phyloP scores from a whole-genome alignment of 1,140 invertebrate genomes.

The Bombus ignitus region DNA sequence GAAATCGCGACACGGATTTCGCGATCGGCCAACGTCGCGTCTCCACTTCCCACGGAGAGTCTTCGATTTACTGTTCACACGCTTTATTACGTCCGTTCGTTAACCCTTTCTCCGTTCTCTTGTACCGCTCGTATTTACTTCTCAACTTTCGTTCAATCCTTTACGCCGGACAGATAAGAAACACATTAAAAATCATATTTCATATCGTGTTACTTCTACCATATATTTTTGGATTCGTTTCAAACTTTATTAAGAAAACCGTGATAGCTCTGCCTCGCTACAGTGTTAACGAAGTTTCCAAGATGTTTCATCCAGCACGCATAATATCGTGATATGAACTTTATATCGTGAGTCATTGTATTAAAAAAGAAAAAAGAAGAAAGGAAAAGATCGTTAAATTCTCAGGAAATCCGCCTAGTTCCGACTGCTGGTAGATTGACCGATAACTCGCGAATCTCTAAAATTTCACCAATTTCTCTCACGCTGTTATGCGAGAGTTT shows the following conservation, averaged over 20 bases:
- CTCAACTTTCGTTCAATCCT: background rate
- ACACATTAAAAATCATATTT: too few relatives aligned
- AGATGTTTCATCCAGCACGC: background rate
- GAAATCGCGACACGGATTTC: slow-evolving; percentile 47
- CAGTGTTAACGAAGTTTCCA: background rate
- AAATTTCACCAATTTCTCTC: slow-evolving; percentile 38
- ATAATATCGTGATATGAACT: background rate
- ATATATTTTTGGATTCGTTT: too few relatives aligned
- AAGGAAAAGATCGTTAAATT: background rate
- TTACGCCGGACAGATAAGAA: too few relatives aligned
- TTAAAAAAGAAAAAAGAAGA: background rate
- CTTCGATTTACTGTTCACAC: slow-evolving; percentile 14
- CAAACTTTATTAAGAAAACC: too few relatives aligned
- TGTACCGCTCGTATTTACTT: background rate
- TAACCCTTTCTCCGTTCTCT: slow-evolving; percentile 2
- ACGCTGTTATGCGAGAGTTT: slow-evolving; percentile 54
- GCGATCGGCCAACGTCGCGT: slow-evolving; percentile 17
- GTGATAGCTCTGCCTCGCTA: too few relatives aligned
- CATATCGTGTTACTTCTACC: too few relatives aligned
- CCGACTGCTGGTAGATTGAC: background rate
- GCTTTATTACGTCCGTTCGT: slow-evolving; percentile 5
- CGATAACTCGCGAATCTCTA: slow-evolving; percentile 5
- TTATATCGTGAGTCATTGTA: too few relatives aligned
- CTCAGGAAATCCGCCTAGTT: background rate
- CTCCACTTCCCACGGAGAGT: slow-evolving; percentile 11